Evolutionary conservation across 1,140 invertebrate genomes (phyloP).

Genomic region (Antheraea mylitta): DNA sequence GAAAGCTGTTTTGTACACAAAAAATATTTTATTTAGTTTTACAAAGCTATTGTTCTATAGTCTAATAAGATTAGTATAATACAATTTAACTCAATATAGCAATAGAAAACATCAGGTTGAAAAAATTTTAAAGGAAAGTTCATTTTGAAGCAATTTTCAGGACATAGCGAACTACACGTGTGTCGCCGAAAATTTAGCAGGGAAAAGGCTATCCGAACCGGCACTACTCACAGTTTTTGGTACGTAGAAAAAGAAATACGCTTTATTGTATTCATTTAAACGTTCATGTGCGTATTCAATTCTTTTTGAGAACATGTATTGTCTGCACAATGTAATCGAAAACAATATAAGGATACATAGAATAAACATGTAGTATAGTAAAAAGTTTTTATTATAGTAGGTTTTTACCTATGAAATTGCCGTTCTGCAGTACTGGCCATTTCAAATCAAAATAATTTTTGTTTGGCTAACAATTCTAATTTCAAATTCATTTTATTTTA

Average conservation of each 20-base stretch:
- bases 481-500: no score
- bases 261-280: neutral
- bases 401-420: no score
- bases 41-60: no score
- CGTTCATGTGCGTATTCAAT: neutral
- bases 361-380: no score
- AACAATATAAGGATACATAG: no score
- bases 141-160: constrained; percentile 66
- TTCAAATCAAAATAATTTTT: no score
- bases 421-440: no score
- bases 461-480: no score
- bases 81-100: neutral
- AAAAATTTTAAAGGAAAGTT: neutral
- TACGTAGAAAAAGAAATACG: constrained; percentile 62
- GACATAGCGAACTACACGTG: constrained; percentile 98
- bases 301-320: neutral
- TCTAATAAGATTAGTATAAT: neutral
- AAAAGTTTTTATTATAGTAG: no score
- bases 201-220: constrained; percentile 90
- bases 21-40: no score
- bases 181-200: constrained; percentile 96
- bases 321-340: neutral
- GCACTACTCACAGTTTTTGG: constrained; percentile 95
- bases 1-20: no score
- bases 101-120: constrained; percentile 16